Conservation (phyloP, 1,140 invertebrate genomes). For the Danaus plexippus region DNA sequence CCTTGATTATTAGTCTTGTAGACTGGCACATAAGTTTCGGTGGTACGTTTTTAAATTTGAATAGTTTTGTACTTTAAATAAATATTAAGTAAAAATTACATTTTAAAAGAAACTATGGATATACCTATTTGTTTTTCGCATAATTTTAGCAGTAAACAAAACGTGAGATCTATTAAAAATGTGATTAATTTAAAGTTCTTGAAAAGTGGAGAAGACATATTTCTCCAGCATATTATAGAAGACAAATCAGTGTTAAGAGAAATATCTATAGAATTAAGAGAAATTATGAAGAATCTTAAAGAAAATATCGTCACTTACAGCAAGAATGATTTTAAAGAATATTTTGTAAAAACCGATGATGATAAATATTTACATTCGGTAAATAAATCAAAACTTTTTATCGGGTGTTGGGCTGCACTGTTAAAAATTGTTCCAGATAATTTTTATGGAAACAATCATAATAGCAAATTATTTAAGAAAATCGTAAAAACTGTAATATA, state of each 20-base stretch:
- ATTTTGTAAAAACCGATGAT: conserved; percentile 24
- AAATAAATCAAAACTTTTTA: conserved; percentile 38
- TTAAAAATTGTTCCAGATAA: conserved; percentile 41
- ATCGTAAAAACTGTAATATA: conserved; percentile 40
- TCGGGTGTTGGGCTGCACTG: conserved; percentile 29
- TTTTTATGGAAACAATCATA: conserved; percentile 49
- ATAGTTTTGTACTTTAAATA: background rate
- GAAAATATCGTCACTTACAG: conserved; percentile 35
- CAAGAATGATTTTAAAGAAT: conserved; percentile 47
- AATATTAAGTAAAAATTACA: conserved; percentile 4
- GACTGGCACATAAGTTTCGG: no score
- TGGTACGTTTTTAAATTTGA: no score
- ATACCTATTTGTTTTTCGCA: conserved; percentile 42
- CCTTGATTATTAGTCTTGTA: no score
- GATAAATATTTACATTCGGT: conserved; percentile 14
- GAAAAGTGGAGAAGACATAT: conserved; percentile 29
- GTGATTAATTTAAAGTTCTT: conserved; percentile 42
- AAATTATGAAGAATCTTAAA: conserved; percentile 31
- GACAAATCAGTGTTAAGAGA: conserved; percentile 30
- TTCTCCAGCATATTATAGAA: conserved; percentile 34
- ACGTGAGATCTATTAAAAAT: conserved; percentile 49
- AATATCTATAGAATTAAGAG: conserved; percentile 24
- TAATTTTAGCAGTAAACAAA: conserved; percentile 58
- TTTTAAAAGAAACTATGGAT: conserved; percentile 22
- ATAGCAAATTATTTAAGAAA: conserved; percentile 54